These are phyloP conservation scores for Pteropus rufus DNA, from an alignment of 2,797 vertebrate genomes.

Conservation along the genomic window DNA sequence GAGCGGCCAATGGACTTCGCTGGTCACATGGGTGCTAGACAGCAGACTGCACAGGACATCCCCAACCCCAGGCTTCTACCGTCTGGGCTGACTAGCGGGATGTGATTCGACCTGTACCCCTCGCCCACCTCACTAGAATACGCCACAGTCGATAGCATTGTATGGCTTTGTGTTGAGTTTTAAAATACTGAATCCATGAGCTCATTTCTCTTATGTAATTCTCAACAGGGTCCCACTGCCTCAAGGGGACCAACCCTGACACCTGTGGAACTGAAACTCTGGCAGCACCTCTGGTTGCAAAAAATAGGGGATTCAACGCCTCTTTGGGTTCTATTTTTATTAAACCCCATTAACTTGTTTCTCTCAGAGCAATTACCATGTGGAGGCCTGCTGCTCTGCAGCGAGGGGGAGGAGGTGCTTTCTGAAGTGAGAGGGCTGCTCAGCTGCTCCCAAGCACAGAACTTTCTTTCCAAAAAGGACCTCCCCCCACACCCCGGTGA, in stretches of 20 bases:
- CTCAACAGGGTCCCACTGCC: not conserved
- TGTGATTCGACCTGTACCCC: not conserved
- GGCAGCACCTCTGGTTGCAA: not conserved
- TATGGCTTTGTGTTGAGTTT: not conserved
- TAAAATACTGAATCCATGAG: not conserved
- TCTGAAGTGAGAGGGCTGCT: not conserved
- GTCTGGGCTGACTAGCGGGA: not conserved
- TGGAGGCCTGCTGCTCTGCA: conserved; percentile 28
- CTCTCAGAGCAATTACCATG: conserved; percentile 28
- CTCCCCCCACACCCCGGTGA: not conserved
- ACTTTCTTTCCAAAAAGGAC: not conserved
- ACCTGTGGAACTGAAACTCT: not conserved
- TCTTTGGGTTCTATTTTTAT: conserved; percentile 63
- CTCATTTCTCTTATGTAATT: not conserved
- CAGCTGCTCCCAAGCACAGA: not conserved
- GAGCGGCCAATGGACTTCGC: not conserved
- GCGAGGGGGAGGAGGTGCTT: not conserved
- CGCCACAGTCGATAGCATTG: not conserved
- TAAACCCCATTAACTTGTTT: conserved; percentile 56
- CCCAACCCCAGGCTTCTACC: not conserved
- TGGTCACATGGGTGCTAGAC: not conserved
- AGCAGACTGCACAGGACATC: rapidly evolving
- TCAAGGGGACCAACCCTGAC: not conserved
- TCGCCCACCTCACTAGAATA: not conserved
- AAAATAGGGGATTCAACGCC: not conserved